phyloP scores from a whole-genome alignment of 2,113 vertebrate species.

The Ochotona princeps region DNA sequence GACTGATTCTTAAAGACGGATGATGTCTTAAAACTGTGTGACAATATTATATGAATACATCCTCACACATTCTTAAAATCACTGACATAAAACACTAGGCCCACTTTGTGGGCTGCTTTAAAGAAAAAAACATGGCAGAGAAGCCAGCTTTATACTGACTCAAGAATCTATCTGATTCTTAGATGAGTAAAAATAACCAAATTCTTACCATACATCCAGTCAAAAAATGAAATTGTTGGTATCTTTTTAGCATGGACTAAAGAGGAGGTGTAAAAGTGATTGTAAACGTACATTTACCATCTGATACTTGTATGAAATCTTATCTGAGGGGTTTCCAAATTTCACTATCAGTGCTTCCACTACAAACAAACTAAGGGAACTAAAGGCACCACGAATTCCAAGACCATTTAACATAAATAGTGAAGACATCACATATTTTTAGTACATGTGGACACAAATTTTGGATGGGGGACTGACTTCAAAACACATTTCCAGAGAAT shows the following conservation, averaged over 20 bases:
- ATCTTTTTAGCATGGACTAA: not conserved
- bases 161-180: conserved; percentile 2
- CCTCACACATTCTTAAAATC: conserved; percentile 49
- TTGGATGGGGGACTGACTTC: not conserved
- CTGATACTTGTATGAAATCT: not conserved
- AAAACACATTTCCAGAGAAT: not conserved
- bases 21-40: conserved; percentile 55
- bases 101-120: not conserved
- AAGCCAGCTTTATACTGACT: not conserved
- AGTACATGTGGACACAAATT: conserved; percentile 17
- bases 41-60: not conserved
- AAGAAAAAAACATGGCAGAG: conserved; percentile 40
- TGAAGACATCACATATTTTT: not conserved
- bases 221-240: not conserved
- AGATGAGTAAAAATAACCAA: not conserved
- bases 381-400: not conserved
- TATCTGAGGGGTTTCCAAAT: not conserved
- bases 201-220: conserved; percentile 7
- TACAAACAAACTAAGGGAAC: not conserved
- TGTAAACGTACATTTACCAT: not conserved
- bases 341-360: too few relatives aligned
- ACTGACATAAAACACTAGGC: conserved; percentile 5
- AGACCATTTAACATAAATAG: not conserved
- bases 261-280: not conserved
- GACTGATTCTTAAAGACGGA: conserved; percentile 48